These are phyloP conservation scores for Pteropus alecto DNA, from an alignment of 2,113 vertebrate genomes.

Conservation along the genomic window DNA sequence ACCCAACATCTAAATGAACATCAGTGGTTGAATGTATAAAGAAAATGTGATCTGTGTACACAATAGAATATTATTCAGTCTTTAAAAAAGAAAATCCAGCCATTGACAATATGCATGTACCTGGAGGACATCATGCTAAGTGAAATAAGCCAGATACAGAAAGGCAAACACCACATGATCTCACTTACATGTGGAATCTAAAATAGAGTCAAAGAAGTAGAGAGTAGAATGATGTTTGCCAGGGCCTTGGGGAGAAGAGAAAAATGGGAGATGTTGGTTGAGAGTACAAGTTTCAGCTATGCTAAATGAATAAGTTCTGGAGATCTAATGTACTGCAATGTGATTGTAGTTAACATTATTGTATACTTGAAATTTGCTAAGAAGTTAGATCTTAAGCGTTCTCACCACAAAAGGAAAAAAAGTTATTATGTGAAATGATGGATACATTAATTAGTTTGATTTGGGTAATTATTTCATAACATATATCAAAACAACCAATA, in stretches of 20 bases:
- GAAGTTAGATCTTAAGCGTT: neutral
- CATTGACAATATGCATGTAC: neutral
- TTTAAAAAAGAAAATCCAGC: neutral
- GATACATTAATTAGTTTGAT: neutral
- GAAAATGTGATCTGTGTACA: neutral
- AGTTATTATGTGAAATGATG: neutral
- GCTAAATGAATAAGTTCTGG: neutral
- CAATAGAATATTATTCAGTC: neutral
- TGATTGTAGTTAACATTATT: neutral
- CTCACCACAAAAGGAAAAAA: neutral
- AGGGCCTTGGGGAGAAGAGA: neutral
- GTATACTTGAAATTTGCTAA: neutral
- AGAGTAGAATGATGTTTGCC: neutral
- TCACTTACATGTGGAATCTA: neutral
- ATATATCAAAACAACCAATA: neutral
- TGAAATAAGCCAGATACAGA: neutral
- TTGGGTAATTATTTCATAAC: neutral
- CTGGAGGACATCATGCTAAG: neutral
- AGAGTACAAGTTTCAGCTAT: neutral
- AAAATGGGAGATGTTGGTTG: neutral
- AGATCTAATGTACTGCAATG: neutral
- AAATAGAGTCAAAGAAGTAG: neutral
- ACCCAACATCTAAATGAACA: neutral
- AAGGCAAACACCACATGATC: neutral
- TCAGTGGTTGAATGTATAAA: neutral